These are phyloP conservation scores for Cataglyphis hispanica DNA, from an alignment of 1,140 invertebrate species.

Conservation along the genomic window DNA sequence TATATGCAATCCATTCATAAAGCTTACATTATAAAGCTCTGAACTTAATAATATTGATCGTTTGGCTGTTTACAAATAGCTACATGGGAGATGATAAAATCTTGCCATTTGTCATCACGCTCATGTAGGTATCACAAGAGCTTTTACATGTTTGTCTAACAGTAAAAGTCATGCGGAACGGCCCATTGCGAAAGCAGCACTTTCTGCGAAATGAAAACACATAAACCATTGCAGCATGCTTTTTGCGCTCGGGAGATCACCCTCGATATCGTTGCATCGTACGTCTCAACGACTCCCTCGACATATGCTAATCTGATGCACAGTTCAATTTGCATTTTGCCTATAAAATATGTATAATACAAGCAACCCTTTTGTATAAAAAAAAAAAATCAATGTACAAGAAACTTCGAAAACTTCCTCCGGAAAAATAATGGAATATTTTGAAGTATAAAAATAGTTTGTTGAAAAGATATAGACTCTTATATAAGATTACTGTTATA, in stretches of 20 bases:
- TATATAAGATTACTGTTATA: too few relatives aligned
- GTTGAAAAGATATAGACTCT: too few relatives aligned
- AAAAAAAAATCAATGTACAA: neutral
- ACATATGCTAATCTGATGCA: constrained; percentile 30
- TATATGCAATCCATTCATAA: neutral
- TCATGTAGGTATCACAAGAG: constrained; percentile 46
- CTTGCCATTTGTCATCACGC: constrained; percentile 57
- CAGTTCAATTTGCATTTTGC: constrained; percentile 36
- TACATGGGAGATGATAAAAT: constrained; percentile 11
- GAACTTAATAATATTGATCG: constrained; percentile 32
- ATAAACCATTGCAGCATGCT: constrained; percentile 45
- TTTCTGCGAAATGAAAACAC: constrained; percentile 66
- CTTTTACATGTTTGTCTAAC: constrained; percentile 69
- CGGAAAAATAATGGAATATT: neutral
- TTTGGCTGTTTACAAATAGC: neutral
- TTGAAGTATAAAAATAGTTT: neutral
- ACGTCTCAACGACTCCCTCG: constrained; percentile 31
- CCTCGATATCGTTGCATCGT: constrained; percentile 7
- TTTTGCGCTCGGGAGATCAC: constrained; percentile 14
- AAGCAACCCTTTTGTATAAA: neutral
- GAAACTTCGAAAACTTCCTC: neutral
- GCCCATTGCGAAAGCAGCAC: constrained; percentile 63
- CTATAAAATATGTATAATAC: neutral
- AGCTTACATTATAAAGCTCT: neutral
- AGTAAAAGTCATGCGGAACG: constrained; percentile 52